Conservation (phyloP, 2,113 vertebrate species). For the Motacilla alba region DNA sequence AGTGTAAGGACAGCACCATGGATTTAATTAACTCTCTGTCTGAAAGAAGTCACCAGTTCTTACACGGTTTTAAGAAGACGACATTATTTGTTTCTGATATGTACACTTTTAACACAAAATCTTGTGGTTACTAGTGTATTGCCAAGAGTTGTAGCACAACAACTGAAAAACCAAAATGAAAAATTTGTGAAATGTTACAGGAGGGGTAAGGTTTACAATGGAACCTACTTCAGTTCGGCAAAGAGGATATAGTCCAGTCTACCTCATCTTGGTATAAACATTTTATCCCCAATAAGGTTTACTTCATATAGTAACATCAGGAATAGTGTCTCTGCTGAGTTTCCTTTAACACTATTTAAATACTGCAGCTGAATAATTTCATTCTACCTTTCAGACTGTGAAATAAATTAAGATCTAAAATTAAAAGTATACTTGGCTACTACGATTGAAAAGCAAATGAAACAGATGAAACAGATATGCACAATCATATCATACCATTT, state of each 20-base stretch:
- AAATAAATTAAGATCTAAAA: background rate
- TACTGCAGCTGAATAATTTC: background rate
- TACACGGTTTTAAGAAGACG: background rate
- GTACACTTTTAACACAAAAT: background rate
- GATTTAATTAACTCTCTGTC: background rate
- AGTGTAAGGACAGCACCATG: background rate
- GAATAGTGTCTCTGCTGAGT: background rate
- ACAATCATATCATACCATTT: conserved; percentile 64
- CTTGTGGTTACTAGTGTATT: background rate
- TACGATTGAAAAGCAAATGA: background rate
- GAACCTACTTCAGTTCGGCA: background rate
- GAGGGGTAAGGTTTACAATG: background rate
- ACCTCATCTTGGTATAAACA: background rate
- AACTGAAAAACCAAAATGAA: background rate
- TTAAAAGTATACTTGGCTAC: background rate
- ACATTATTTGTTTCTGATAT: background rate
- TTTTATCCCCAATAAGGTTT: background rate
- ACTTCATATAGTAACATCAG: background rate
- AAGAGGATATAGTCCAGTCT: background rate
- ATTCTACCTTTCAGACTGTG: background rate
- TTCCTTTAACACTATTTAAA: background rate
- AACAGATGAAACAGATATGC: background rate
- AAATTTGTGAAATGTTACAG: background rate
- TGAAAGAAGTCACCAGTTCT: background rate
- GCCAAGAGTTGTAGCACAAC: background rate